These are phyloP conservation scores for Lapara coniferarum DNA, from an alignment of 2,888 invertebrate genomes.

Conservation along the genomic window DNA sequence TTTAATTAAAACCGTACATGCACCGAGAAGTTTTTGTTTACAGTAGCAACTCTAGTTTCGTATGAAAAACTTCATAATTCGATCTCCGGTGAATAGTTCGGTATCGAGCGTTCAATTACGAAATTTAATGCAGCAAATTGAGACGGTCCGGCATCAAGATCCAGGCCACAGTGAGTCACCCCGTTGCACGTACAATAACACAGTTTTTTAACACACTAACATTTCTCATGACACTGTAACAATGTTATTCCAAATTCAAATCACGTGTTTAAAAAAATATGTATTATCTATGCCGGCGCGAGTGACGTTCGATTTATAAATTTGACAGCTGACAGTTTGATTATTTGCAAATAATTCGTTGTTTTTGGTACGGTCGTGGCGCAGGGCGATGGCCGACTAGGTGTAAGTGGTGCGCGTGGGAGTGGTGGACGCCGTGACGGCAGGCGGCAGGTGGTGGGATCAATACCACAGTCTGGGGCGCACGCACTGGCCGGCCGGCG, in stretches of 20 bases:
- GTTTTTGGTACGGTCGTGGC: slow-evolving; percentile 62
- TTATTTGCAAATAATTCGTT: slow-evolving; percentile 47
- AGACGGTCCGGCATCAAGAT: slow-evolving; percentile 59
- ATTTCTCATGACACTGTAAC: slow-evolving; percentile 46
- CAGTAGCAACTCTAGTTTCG: slow-evolving; percentile 25
- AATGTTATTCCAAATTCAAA: slow-evolving; percentile 40
- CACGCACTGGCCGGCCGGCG: slow-evolving; percentile 77
- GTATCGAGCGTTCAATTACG: slow-evolving; percentile 51
- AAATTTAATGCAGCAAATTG: slow-evolving; percentile 63
- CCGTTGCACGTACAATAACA: slow-evolving; percentile 53
- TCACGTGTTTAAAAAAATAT: slow-evolving; percentile 35
- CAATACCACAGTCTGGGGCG: slow-evolving; percentile 77
- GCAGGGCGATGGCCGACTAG: slow-evolving; percentile 79
- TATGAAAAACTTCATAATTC: slow-evolving; percentile 26
- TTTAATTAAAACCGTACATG: slow-evolving; percentile 33
- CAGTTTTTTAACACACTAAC: slow-evolving; percentile 44
- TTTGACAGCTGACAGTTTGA: slow-evolving; percentile 42
- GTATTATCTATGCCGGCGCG: slow-evolving; percentile 28
- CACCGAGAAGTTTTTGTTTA: slow-evolving; percentile 37
- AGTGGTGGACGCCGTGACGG: slow-evolving; percentile 67
- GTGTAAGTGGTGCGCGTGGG: slow-evolving; percentile 67
- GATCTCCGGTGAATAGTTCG: slow-evolving; percentile 29
- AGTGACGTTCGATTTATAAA: slow-evolving; percentile 38
- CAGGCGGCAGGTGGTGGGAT: slow-evolving; percentile 77
- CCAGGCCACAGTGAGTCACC: slow-evolving; percentile 66